Percentiles rank a stretch among this genome's conserved stretches.
Conservation (phyloP, 2,888 invertebrate genomes). For the Phengaris alcon region DNA sequence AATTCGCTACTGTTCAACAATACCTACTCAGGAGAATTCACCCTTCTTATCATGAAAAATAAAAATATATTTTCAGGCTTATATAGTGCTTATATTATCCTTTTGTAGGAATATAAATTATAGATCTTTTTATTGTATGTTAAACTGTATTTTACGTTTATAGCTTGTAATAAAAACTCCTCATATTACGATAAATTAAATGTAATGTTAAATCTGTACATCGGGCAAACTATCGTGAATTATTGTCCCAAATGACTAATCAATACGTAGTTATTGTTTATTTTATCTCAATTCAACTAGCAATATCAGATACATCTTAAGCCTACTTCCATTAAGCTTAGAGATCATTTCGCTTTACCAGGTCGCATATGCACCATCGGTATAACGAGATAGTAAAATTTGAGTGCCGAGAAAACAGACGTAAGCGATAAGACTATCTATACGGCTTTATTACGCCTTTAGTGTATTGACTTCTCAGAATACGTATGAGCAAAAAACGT, state of each 20-base stretch:
- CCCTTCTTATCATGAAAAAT: slow-evolving; percentile 26
- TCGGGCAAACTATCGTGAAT: slow-evolving; percentile 46
- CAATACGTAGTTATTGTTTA: slow-evolving; percentile 20
- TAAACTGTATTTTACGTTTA: slow-evolving; percentile 18
- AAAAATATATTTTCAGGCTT: slow-evolving; percentile 24
- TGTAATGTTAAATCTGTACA: slow-evolving; percentile 35
- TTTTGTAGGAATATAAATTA: slow-evolving; percentile 23
- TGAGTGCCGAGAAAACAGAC: slow-evolving; percentile 48
- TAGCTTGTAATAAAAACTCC: slow-evolving; percentile 5
- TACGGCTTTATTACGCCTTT: slow-evolving; percentile 64
- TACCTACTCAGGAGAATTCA: slow-evolving; percentile 14
- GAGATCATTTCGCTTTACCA: slow-evolving; percentile 40
- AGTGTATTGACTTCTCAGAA: slow-evolving; percentile 63
- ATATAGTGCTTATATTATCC: slow-evolving; percentile 24
- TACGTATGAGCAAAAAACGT: slow-evolving; percentile 66
- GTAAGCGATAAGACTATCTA: slow-evolving; percentile 45
- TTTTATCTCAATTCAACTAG: slow-evolving; percentile 28
- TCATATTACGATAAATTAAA: slow-evolving; percentile 28
- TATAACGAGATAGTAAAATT: slow-evolving; percentile 55
- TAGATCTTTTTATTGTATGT: slow-evolving; percentile 24
- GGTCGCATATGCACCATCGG: slow-evolving; percentile 48
- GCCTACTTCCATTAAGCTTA: slow-evolving; percentile 34
- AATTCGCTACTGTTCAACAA: slow-evolving; percentile 4
- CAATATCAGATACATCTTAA: neutral
- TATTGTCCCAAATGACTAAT: slow-evolving; percentile 40